A percentile compares a stretch with the other conserved stretches of the same genome.
Conservation (phyloP, 2,888 invertebrate species). For the Ectropis crepuscularia region DNA sequence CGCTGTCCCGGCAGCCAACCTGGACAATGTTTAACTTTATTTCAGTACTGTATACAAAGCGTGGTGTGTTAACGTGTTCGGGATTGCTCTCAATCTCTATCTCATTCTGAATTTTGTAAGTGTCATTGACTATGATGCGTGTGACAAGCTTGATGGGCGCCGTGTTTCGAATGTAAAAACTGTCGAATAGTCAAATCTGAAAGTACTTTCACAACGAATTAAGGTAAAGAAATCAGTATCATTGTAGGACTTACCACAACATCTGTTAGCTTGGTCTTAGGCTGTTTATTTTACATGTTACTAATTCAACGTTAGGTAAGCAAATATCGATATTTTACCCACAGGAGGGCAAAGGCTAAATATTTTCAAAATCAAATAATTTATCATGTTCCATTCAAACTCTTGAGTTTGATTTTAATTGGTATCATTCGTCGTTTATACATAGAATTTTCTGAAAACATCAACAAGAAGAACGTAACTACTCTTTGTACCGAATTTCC, state of each 20-base stretch:
- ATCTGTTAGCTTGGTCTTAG: slow-evolving; percentile 53
- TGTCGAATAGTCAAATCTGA: slow-evolving; percentile 34
- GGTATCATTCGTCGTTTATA: too few relatives aligned
- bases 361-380: too few relatives aligned
- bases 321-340: too few relatives aligned
- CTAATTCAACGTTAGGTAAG: too few relatives aligned
- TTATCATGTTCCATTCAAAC: too few relatives aligned
- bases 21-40: slow-evolving; percentile 73
- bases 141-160: slow-evolving; percentile 55
- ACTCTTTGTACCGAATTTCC: too few relatives aligned
- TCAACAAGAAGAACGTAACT: too few relatives aligned
- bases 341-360: neutral
- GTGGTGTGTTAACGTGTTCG: neutral
- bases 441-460: too few relatives aligned
- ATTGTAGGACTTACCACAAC: slow-evolving; percentile 59
- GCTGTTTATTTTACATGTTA: slow-evolving; percentile 6
- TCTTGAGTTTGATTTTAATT: too few relatives aligned
- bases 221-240: slow-evolving; percentile 25
- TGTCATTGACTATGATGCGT: slow-evolving; percentile 43
- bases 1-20: slow-evolving; percentile 84
- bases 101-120: too few relatives aligned
- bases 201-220: slow-evolving; percentile 31
- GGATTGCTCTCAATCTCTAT: neutral
- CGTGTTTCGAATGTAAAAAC: slow-evolving; percentile 42
- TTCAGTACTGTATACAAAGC: slow-evolving; percentile 58